Evolutionary conservation across 2,888 invertebrate genomes (phyloP), one percentile per base, ranked within the genome.

Genomic region (Gymnosoma rotundatum): DNA sequence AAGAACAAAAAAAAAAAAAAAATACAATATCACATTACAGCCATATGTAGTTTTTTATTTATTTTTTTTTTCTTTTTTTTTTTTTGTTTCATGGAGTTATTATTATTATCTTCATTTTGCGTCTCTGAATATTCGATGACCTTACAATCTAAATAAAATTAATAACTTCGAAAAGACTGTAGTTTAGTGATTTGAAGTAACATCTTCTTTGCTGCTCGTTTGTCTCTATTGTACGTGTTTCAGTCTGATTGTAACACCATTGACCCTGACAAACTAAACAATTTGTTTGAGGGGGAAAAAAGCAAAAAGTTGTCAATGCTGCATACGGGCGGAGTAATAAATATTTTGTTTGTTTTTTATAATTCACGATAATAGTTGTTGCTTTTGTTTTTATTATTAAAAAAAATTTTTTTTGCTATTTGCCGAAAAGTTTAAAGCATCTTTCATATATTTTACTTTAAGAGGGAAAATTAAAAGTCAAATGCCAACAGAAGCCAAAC

Each of bases 181-280:
- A 69, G n/a, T 69, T 61, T 42, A 4, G 52, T 60, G 18, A 58
- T 25, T 60, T 67, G 14, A 69, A 78, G 69, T 61, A 32, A 63
- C 69, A 69, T 18, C 50, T 76, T 52, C 52, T 60, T 56, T 25
- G 48, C 18, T 42, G 14, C 20, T 58, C 18, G 16, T 36, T 61
- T 45, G 12, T 74, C 14, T 52, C 69, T 25, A 50, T 60, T 72
- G 72, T 72, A 32, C 20, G 38, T 18, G 25, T 14, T n/a, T 63
- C 58, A 79, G 20, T 73, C 79, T 64, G 78, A 54, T 74, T 73
- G 70, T 78, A 84, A 81, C 81, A 74, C 74, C 45, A 64, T 74
- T 84, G 84, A 84, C 84, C 84, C 84, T 78, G 84, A 78, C 84
- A 84, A 78, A 66, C 74, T 66, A 78, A 70, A 81, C 84, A 84